Evolutionary conservation across 2,113 vertebrate genomes (phyloP).

Genomic region (Dascyllus trimaculatus): DNA sequence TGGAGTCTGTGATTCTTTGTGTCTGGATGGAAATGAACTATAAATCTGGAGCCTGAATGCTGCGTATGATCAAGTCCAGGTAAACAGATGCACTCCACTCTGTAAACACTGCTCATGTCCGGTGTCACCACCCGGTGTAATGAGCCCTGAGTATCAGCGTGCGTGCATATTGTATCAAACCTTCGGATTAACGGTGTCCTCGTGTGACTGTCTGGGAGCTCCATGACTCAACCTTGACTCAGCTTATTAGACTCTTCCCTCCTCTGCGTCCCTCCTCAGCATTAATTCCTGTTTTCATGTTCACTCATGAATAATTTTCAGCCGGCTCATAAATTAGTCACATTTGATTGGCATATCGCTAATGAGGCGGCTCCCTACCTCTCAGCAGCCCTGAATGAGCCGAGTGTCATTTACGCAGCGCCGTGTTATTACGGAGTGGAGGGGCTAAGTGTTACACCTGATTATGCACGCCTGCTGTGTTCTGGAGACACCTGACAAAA

Average conservation of each 20-base stretch:
- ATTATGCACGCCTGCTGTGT: not conserved
- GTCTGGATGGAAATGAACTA: not conserved
- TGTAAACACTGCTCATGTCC: not conserved
- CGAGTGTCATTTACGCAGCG: constrained; percentile 19
- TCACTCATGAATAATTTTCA: constrained; percentile 58
- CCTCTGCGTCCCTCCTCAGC: constrained; percentile 19
- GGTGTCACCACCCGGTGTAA: constrained; percentile 20
- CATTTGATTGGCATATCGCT: constrained; percentile 41
- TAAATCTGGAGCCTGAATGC: no score
- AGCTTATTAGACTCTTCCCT: not conserved
- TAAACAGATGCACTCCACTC: not conserved
- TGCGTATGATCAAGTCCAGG: no score
- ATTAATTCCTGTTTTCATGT: constrained; percentile 57
- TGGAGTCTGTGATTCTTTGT: not conserved
- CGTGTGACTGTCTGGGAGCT: constrained; percentile 32
- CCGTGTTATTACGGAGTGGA: not conserved
- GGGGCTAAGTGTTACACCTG: constrained; percentile 10
- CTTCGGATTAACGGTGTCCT: constrained; percentile 35
- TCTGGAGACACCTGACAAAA: not conserved
- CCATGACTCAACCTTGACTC: constrained; percentile 28
- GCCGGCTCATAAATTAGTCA: constrained; percentile 49
- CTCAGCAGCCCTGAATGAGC: constrained; percentile 28
- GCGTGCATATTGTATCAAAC: constrained; percentile 11
- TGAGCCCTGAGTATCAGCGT: constrained; percentile 8
- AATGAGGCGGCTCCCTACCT: constrained; percentile 31